Conservation (phyloP, 1,140 invertebrate species). For the Thrips palmi region DNA sequence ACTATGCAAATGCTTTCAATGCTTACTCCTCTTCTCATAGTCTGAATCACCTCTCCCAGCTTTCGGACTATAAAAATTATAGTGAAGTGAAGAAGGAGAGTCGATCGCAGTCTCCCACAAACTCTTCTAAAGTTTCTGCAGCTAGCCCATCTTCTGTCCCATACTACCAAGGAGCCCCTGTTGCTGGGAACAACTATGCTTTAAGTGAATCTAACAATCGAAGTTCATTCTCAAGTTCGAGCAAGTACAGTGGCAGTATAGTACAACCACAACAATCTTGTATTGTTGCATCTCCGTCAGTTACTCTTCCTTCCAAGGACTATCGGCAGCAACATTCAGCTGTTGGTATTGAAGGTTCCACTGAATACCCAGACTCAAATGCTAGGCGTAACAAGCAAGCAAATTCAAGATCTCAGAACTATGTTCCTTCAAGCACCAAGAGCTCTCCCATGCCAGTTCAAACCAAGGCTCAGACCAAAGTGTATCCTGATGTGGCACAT, state of each 20-base stretch:
- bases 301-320: no score
- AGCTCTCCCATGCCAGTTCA: slow-evolving; percentile 29
- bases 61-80: slow-evolving; percentile 11
- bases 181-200: slow-evolving; percentile 3
- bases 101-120: slow-evolving; percentile 21
- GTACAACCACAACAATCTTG: neutral
- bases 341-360: no score
- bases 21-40: slow-evolving; percentile 40
- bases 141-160: slow-evolving; percentile 6
- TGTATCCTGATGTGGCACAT: slow-evolving; percentile 35
- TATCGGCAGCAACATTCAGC: no score
- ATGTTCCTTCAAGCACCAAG: slow-evolving; percentile 19
- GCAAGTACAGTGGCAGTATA: neutral
- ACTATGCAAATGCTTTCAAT: slow-evolving; percentile 44
- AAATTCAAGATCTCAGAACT: no score
- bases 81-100: slow-evolving; percentile 22
- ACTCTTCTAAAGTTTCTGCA: slow-evolving; percentile 4
- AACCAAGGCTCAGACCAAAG: slow-evolving; percentile 47
- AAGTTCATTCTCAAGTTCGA: no score
- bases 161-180: slow-evolving; percentile 4
- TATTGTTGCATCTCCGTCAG: neutral
- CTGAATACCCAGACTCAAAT: no score
- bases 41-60: slow-evolving; percentile 39
- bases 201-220: slow-evolving; percentile 8
- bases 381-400: no score